Evolutionary conservation across 1,140 invertebrate species (phyloP), one percentile per base, ranked within the genome.

Genomic region (Campoletis sonorensis): DNA sequence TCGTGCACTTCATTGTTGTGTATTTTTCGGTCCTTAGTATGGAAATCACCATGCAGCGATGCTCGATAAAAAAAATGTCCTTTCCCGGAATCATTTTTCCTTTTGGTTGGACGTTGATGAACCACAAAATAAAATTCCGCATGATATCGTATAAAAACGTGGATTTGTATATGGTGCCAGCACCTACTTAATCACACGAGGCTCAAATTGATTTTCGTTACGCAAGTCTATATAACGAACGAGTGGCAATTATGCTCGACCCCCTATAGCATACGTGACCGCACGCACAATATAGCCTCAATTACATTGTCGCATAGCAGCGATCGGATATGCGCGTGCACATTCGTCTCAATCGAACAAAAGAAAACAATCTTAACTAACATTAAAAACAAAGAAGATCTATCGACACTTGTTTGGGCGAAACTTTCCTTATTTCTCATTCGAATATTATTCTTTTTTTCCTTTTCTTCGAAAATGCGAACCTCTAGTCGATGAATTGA

Each of bases 351-450:
- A 82, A 64, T 37, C 49, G 79, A 75, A 83, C 54, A 81, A 82
- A 81, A 82, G 77, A 82, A 82, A 76, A 61, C 64, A 70, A 82
- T 79, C 79, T 70, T 77, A 67, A 87, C 2, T 33, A 83, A 85
- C 2, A 45, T 4, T 45, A 11, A 11, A 4, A 33, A 11, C 37
- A 8, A 45, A 45, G 8, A 11, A 10, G 2, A 13, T 13, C 40
- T 5, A 45, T 13, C 13, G 13, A 10, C 5, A 45, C 5, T 45
- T 11, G 3, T 45, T 1, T 13, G 8, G 40, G 11, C 11, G 3
- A 45, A 45, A 10, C 1, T 45, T 11, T n/a, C n/a, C n/a, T n/a
- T n/a, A n/a, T n/a, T n/a, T n/a, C n/a, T n/a, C n/a, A n/a, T n/a
- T n/a, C n/a, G n/a, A n/a, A n/a, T n/a, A n/a, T n/a, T n/a, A n/a